Conservation (phyloP, 1,140 invertebrate species). For the Platyura marginata region DNA sequence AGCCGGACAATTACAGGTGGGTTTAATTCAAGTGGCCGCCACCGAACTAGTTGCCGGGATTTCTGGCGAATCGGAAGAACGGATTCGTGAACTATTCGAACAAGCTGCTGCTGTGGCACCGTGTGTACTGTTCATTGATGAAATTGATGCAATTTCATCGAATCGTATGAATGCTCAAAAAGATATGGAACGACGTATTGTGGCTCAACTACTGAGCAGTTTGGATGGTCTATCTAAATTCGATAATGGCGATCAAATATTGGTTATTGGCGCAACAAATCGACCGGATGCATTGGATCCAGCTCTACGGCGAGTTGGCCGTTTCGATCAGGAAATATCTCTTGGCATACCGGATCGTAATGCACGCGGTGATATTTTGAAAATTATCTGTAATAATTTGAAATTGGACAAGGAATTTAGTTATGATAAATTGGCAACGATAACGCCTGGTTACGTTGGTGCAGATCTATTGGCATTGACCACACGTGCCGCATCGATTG, state of each 20-base stretch:
- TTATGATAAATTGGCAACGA: constrained; percentile 49
- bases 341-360: constrained; percentile 82
- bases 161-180: constrained; percentile 73
- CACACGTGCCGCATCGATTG: constrained; percentile 69
- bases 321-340: constrained; percentile 84
- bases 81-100: constrained; percentile 80
- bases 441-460: constrained; percentile 93
- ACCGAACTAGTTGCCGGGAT: constrained; percentile 88
- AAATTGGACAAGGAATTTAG: constrained; percentile 49
- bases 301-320: constrained; percentile 72
- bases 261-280: constrained; percentile 92
- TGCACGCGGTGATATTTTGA: constrained; percentile 56
- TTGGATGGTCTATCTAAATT: constrained; percentile 57
- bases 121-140: constrained; percentile 84
- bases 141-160: constrained; percentile 79
- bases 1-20: constrained; percentile 62
- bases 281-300: constrained; percentile 85
- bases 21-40: constrained; percentile 68
- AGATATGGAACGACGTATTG: constrained; percentile 91
- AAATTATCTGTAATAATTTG: constrained; percentile 48
- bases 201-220: constrained; percentile 75
- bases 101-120: constrained; percentile 54
- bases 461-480: constrained; percentile 80
- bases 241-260: constrained; percentile 45
- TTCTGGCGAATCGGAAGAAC: constrained; percentile 87